Conservation (phyloP, 1,140 invertebrate genomes). For the Leptinotarsa texana region DNA sequence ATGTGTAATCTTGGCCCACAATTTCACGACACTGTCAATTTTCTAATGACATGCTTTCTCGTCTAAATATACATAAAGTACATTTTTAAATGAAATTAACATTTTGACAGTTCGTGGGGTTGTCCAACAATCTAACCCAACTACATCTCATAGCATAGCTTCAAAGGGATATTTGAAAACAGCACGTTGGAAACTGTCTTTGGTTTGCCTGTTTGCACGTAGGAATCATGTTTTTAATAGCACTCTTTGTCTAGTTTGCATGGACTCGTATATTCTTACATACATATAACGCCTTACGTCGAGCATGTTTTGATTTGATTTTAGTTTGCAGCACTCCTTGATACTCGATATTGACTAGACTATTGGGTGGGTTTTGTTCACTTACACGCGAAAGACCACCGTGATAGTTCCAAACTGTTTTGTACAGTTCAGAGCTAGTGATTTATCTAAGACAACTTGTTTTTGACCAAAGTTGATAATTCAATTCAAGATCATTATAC, state of each 20-base stretch:
- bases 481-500: too few relatives aligned
- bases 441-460: too few relatives aligned
- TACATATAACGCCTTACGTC: too few relatives aligned
- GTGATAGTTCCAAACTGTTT: too few relatives aligned
- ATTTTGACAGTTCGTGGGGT: not conserved
- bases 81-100: not conserved
- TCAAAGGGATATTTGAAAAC: slow-evolving; percentile 41
- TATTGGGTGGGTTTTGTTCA: too few relatives aligned
- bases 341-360: too few relatives aligned
- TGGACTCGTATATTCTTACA: not conserved
- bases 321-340: too few relatives aligned
- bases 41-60: not conserved
- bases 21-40: not conserved
- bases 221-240: not conserved
- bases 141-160: slow-evolving; percentile 52
- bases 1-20: slow-evolving; percentile 26
- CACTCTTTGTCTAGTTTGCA: not conserved
- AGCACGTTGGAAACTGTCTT: slow-evolving; percentile 16
- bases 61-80: not conserved
- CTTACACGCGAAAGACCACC: too few relatives aligned
- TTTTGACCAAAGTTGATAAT: too few relatives aligned
- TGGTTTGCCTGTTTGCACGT: slow-evolving; percentile 11
- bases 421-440: too few relatives aligned
- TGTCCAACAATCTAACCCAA: slow-evolving; percentile 42
- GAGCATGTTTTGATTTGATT: too few relatives aligned